Evolutionary conservation across 2,797 vertebrate genomes (phyloP).

Genomic region (Gouania willdenowi): DNA sequence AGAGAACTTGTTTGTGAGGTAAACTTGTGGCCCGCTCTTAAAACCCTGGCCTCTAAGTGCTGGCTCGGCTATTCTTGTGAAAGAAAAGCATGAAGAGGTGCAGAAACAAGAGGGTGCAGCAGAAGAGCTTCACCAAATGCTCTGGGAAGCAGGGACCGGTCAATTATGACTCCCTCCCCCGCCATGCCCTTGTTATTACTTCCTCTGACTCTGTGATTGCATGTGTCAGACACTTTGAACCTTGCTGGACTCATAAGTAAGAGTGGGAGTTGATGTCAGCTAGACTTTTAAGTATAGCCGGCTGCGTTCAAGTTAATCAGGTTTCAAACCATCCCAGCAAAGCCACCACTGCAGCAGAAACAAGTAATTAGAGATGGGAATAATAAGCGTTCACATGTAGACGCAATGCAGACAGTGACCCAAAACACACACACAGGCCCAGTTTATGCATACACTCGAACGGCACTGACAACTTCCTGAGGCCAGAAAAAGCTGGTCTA

Average conservation of each 20-base stretch:
- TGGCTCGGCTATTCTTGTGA: conserved; percentile 34
- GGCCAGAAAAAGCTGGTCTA: conserved; percentile 39
- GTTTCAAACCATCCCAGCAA: conserved; percentile 25
- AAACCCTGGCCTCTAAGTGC: conserved; percentile 44
- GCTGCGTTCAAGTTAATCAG: conserved; percentile 30
- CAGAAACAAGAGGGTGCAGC: conserved; percentile 25
- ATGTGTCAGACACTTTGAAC: conserved; percentile 39
- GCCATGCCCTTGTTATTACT: conserved; percentile 23
- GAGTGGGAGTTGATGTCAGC: conserved; percentile 32
- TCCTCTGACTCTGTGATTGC: conserved; percentile 7
- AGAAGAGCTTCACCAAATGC: conserved; percentile 13
- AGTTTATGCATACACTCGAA: conserved; percentile 1
- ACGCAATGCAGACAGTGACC: conserved; percentile 8
- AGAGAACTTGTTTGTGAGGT: conserved; percentile 28
- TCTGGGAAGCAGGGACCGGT: conserved; percentile 18
- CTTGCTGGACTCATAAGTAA: conserved; percentile 38
- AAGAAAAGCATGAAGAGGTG: conserved; percentile 8
- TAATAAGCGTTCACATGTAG: conserved; percentile 38
- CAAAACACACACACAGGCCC: conserved; percentile 1
- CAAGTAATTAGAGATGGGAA: conserved; percentile 54
- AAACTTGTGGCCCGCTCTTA: conserved; percentile 36
- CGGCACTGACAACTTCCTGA: conserved; percentile 18
- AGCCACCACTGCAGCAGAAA: conserved; percentile 35
- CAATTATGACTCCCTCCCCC: conserved; percentile 33
- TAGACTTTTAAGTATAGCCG: conserved; percentile 19